Conservation (phyloP, 2,113 vertebrate species). For the Eulemur macaco region DNA sequence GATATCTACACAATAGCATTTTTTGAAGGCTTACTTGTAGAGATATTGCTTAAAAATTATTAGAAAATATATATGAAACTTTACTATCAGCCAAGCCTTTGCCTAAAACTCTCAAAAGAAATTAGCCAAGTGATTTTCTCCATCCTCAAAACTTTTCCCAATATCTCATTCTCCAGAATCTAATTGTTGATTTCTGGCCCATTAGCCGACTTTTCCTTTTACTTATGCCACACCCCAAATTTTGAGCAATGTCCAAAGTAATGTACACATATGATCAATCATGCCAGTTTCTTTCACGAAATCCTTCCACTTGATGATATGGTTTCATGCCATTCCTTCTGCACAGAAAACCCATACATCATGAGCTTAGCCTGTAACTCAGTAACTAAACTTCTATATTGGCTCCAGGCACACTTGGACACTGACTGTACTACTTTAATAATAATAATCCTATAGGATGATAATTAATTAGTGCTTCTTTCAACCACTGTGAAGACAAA, state of each 20-base stretch:
- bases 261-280: neutral
- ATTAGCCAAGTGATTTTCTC: neutral
- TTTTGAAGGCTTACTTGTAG: neutral
- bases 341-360: neutral
- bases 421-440: conserved; percentile 20
- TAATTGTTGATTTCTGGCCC: neutral
- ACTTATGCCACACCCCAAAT: neutral
- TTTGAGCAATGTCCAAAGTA: neutral
- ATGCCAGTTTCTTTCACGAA: neutral
- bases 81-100: neutral
- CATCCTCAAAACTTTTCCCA: neutral
- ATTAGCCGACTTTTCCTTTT: neutral
- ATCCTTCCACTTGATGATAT: neutral
- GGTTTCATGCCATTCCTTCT: neutral
- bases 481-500: conserved; percentile 53
- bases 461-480: conserved; percentile 57
- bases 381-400: neutral
- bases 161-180: neutral
- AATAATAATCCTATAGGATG: neutral
- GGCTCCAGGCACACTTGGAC: neutral
- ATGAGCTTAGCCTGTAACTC: neutral
- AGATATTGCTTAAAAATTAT: neutral
- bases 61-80: neutral
- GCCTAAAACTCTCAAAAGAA: neutral
- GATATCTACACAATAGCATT: too few relatives aligned